Conservation (phyloP, 1,140 invertebrate species). For the Listronotus bonariensis region DNA sequence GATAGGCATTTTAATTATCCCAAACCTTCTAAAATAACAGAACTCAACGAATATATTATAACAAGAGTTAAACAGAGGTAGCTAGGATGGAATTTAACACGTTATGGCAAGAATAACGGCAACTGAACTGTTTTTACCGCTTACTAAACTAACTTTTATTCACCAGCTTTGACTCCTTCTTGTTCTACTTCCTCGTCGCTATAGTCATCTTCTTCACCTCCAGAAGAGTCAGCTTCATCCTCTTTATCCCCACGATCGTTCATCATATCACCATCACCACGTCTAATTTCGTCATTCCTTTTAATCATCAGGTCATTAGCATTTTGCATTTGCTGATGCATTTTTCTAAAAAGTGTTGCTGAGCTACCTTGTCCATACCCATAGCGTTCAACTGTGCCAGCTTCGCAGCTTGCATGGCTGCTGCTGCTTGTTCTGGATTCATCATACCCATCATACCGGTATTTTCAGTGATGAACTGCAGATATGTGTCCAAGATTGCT, state of each 20-base stretch:
- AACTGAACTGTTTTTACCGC: constrained; percentile 30
- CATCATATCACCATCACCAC: constrained; percentile 48
- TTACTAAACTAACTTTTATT: constrained; percentile 44
- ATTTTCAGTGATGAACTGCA: constrained; percentile 84
- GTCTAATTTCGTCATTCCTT: constrained; percentile 49
- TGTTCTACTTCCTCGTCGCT: constrained; percentile 54
- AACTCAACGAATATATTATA: constrained; percentile 16
- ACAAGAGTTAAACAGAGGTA: constrained; percentile 51
- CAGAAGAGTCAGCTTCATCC: constrained; percentile 51
- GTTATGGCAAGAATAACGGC: constrained; percentile 41
- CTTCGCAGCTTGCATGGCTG: constrained; percentile 60
- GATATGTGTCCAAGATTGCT: constrained; percentile 79
- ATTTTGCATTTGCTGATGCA: constrained; percentile 60
- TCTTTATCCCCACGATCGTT: constrained; percentile 46
- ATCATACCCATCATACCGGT: constrained; percentile 63
- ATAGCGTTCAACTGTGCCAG: constrained; percentile 72
- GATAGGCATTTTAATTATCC: constrained; percentile 4
- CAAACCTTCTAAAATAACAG: constrained; percentile 8
- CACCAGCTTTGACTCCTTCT: constrained; percentile 51
- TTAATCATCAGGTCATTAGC: constrained; percentile 54
- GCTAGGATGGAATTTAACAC: constrained; percentile 56
- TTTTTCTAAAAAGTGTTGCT: constrained; percentile 65
- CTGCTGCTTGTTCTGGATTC: constrained; percentile 54
- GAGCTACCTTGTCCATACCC: constrained; percentile 64
- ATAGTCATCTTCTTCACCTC: constrained; percentile 53